Evolutionary conservation across 2,113 vertebrate species (phyloP).

Genomic region (Piaya cayana): DNA sequence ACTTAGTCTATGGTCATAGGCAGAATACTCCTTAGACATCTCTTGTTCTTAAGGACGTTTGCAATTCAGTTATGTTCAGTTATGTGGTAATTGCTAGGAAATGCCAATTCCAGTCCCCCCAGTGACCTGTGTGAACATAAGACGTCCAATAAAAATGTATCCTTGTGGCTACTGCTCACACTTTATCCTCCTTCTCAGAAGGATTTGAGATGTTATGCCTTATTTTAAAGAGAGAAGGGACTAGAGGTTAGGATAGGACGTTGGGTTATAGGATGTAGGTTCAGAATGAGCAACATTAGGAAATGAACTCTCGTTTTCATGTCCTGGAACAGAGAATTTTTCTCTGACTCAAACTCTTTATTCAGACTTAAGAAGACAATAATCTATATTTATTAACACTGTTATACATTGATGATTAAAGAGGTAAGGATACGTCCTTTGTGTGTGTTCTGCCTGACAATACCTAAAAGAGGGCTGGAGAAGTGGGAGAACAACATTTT

Average conservation of each 20-base stretch:
- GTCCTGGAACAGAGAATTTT: not conserved
- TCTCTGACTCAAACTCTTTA: not conserved
- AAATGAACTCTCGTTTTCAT: not conserved
- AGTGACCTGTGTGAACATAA: not conserved
- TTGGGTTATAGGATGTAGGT: not conserved
- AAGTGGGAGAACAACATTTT: not conserved
- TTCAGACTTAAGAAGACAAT: not conserved
- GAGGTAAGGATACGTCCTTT: not conserved
- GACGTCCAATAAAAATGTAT: not conserved
- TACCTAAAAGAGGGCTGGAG: not conserved
- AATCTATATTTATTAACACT: not conserved
- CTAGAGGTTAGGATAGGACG: not conserved
- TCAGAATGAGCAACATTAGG: not conserved
- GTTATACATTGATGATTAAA: not conserved
- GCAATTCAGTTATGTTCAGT: not conserved
- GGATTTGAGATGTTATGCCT: not conserved
- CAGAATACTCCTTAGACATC: not conserved
- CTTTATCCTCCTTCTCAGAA: not conserved
- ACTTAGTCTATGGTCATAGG: not conserved
- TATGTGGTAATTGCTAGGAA: not conserved
- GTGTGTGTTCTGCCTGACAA: not conserved
- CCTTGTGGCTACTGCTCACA: not conserved
- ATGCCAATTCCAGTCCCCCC: not conserved
- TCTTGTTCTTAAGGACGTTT: not conserved
- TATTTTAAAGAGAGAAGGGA: not conserved